Evolutionary conservation across 2,888 invertebrate species (phyloP).

Genomic region (Allygus modestus): DNA sequence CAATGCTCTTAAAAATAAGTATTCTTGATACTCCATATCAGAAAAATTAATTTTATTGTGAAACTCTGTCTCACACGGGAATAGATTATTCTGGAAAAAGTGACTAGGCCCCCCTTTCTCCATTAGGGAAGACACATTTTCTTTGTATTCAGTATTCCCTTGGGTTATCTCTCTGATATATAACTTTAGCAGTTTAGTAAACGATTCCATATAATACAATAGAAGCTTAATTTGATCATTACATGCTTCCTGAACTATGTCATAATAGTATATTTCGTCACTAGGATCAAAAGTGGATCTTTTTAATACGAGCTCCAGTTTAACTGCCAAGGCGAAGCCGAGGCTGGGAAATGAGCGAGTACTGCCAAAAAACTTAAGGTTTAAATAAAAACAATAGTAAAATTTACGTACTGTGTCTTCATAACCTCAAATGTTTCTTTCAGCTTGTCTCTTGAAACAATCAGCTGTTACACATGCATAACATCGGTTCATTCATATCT

Average conservation of each 20-base stretch:
- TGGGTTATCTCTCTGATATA: neutral
- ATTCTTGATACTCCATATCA: conserved; percentile 33
- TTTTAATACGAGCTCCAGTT: no score
- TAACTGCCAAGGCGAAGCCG: no score
- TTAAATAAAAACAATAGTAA: no score
- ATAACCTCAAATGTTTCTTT: no score
- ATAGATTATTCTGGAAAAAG: conserved; percentile 11
- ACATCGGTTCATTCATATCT: no score
- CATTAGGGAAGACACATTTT: neutral
- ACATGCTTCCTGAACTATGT: conserved; percentile 20
- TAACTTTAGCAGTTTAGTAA: neutral
- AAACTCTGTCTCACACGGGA: conserved; percentile 1
- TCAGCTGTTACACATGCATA: no score
- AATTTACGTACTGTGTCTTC: no score
- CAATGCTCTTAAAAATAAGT: conserved; percentile 17
- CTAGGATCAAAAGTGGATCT: no score
- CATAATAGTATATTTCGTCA: no score
- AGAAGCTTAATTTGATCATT: conserved; percentile 19
- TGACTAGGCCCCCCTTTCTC: conserved; percentile 3
- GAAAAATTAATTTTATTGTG: conserved; percentile 45
- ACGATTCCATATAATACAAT: conserved; percentile 20
- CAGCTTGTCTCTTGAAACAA: no score
- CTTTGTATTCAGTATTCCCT: neutral
- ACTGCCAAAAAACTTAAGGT: no score
- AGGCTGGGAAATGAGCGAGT: no score